Conservation (phyloP, 2,888 invertebrate species). For the Autographa pulchrina region DNA sequence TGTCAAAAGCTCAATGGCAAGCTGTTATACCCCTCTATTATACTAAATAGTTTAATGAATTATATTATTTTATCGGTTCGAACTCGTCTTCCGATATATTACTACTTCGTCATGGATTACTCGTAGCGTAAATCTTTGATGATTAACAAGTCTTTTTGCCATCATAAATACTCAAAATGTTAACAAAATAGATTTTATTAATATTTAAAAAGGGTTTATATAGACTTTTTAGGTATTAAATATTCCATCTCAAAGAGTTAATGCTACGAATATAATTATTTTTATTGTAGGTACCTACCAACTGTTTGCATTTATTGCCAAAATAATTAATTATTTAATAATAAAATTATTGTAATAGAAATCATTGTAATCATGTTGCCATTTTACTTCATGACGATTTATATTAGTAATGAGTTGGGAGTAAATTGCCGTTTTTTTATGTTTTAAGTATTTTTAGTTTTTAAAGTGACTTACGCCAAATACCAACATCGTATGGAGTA, state of each 20-base stretch:
- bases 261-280: slow-evolving; percentile 54
- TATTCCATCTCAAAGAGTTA: slow-evolving; percentile 48
- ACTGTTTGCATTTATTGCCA: slow-evolving; percentile 62
- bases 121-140: slow-evolving; percentile 52
- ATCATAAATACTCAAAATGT: slow-evolving; percentile 51
- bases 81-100: slow-evolving; percentile 69
- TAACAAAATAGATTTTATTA: slow-evolving; percentile 37
- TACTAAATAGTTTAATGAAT: slow-evolving; percentile 43
- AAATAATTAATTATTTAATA: slow-evolving; percentile 59
- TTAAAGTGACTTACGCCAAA: slow-evolving; percentile 56
- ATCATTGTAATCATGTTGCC: slow-evolving; percentile 71
- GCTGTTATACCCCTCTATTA: slow-evolving; percentile 39
- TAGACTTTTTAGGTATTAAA: slow-evolving; percentile 44
- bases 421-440: slow-evolving; percentile 56
- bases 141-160: slow-evolving; percentile 27
- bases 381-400: slow-evolving; percentile 66
- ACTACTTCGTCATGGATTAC: slow-evolving; percentile 37
- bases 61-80: slow-evolving; percentile 50
- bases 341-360: slow-evolving; percentile 56
- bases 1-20: slow-evolving; percentile 86
- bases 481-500: slow-evolving; percentile 47
- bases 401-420: slow-evolving; percentile 55
- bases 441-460: slow-evolving; percentile 54
- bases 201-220: slow-evolving; percentile 30
- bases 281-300: slow-evolving; percentile 55